A percentile compares a stretch with the other conserved stretches of the same genome.
Evolutionary conservation across 2,113 vertebrate species (phyloP).

Genomic region (Dascyllus trimaculatus): DNA sequence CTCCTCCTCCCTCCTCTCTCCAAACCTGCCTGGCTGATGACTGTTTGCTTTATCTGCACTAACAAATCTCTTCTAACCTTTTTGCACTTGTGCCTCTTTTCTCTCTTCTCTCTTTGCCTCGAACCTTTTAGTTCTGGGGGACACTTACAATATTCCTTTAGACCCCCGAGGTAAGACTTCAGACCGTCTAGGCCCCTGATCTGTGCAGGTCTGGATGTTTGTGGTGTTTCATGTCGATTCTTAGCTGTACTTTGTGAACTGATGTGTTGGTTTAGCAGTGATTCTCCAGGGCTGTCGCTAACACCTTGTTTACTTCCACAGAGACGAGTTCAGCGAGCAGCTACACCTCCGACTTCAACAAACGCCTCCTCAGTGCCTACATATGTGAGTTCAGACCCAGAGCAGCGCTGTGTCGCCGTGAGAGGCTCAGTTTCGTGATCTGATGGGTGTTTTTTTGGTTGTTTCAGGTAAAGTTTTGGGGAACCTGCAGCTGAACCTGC

Average conservation of each 20-base stretch:
- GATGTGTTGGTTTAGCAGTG: not conserved
- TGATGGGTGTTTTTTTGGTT: not conserved
- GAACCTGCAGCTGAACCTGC: constrained; percentile 96
- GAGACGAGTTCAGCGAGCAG: constrained; percentile 94
- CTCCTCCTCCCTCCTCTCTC: constrained; percentile 4
- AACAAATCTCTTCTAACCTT: constrained; percentile 89
- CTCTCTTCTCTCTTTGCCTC: constrained; percentile 82
- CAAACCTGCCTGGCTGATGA: constrained; percentile 62
- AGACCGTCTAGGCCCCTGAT: constrained; percentile 18
- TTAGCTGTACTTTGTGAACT: not conserved
- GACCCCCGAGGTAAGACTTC: constrained; percentile 98
- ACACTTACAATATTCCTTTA: constrained; percentile 99
- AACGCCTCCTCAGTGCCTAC: constrained; percentile 93
- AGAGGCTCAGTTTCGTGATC: rapidly evolving
- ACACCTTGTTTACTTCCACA: constrained; percentile 67
- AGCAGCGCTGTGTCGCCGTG: rapidly evolving
- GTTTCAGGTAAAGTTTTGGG: constrained; percentile 94
- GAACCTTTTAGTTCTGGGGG: constrained; percentile 95
- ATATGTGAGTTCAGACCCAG: constrained; percentile 88
- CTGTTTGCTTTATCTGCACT: constrained; percentile 79
- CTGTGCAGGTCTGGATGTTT: not conserved
- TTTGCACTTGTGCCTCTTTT: constrained; percentile 90
- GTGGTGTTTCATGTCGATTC: not conserved
- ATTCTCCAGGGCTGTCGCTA: not conserved
- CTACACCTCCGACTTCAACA: constrained; percentile 96